phyloP scores from a whole-genome alignment of 92 coral and sea anemone genomes.

The Parazoanthus darwini region DNA sequence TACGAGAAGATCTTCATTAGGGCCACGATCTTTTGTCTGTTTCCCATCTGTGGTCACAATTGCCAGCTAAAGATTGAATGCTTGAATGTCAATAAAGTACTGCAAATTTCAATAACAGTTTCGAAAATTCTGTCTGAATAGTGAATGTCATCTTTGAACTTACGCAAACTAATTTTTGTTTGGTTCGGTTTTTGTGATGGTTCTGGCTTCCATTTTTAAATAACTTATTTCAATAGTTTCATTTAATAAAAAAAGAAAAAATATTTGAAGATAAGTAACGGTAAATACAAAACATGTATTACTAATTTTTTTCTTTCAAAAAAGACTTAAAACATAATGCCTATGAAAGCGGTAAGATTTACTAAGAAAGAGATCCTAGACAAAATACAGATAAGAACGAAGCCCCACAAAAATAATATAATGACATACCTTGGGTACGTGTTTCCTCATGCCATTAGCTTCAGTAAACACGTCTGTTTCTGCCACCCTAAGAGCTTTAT shows the following conservation, averaged over 20 bases:
- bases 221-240: no score
- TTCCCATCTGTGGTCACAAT: constrained; percentile 28
- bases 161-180: not conserved
- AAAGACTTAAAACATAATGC: no score
- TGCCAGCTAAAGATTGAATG: constrained; percentile 3
- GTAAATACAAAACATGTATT: no score
- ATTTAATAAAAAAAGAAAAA: no score
- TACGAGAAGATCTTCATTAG: constrained; percentile 11
- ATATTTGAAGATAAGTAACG: no score
- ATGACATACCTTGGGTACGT: constrained; percentile 27
- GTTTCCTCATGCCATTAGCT: constrained; percentile 26
- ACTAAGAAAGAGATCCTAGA: not conserved
- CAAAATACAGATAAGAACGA: not conserved
- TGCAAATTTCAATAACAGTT: not conserved
- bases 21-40: constrained; percentile 33
- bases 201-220: no score
- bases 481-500: constrained; percentile 28
- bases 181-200: no score
- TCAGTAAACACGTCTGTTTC: constrained; percentile 21
- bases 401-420: not conserved
- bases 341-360: no score
- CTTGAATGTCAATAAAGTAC: not conserved
- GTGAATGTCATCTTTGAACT: not conserved
- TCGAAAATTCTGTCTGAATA: no score
- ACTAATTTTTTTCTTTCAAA: no score